Evolutionary conservation across 2,113 vertebrate species (phyloP), one percentile per base, ranked within the genome.

Genomic region (Pagrus major): DNA sequence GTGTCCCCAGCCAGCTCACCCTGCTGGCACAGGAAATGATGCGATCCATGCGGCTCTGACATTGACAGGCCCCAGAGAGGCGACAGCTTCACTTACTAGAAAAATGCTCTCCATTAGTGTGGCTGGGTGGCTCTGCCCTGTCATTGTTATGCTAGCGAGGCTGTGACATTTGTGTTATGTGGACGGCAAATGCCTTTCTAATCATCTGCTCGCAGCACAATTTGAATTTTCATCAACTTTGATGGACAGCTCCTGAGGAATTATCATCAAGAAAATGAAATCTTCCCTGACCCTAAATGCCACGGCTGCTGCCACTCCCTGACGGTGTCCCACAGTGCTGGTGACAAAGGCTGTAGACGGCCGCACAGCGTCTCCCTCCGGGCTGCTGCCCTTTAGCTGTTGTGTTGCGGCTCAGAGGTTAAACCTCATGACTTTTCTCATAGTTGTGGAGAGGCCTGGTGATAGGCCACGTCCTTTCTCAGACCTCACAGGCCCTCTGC

Each of bases 1-100:
- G 74, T 89, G 89, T 90, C 84, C 84, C 90, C 75, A 80, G 90
- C 93, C 89, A 80, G 86, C 87, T 85, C 81, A 47, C 72, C 80
- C 87, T 82, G 84, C 88, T 91, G 92, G 92, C 94, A 90, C 86
- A 88, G 92, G 94, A 92, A 92, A 92, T 89, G 89, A 93, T 93
- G 89, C 81, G 87, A 92, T 93, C 84, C 88, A 80, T 88, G 87
- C 78, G 35, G 83, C 92, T 90, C 90, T 94, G 93, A 94, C 94
- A 94, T 91, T 94, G 94, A 92, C 93, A 81, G 77, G 89, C 86
- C 92, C 91, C 76, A 67, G 89, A 88, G 89, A 90, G 92, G 85
- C 81, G 76, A 92, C 87, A 76, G 93, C 90, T 91, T 93, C 86
- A 88, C 91, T 94, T 83, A 90, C 87, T 64, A 84, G 89, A 93